phyloP scores from a whole-genome alignment of 2,888 invertebrate genomes.

The Lasioglossum oenotherae region DNA sequence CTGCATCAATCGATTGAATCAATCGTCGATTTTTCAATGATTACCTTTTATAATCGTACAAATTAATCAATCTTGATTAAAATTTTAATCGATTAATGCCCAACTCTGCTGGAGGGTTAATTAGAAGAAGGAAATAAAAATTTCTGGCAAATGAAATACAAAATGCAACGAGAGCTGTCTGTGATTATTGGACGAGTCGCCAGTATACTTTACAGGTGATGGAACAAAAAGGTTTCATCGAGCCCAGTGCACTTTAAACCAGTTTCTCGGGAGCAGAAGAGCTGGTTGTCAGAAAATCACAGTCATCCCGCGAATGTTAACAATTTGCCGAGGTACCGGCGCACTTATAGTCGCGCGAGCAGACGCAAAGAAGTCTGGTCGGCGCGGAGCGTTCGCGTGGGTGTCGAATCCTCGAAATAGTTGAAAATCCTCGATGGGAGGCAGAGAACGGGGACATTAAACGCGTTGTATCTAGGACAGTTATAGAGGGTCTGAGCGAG shows the following conservation, averaged over 20 bases:
- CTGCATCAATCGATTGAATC: too few species aligned
- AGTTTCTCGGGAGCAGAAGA: not conserved
- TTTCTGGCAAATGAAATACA: too few species aligned
- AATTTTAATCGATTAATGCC: too few species aligned
- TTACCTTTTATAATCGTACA: too few species aligned
- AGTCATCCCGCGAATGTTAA: not conserved
- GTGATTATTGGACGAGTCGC: too few species aligned
- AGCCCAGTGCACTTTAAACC: not conserved
- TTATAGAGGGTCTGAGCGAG: constrained; percentile 17
- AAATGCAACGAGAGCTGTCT: too few species aligned
- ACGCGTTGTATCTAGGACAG: not conserved
- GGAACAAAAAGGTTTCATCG: not conserved
- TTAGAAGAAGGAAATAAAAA: too few species aligned
- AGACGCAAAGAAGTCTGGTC: not conserved
- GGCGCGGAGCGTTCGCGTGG: not conserved
- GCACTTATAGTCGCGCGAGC: not conserved
- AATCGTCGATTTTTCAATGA: too few species aligned
- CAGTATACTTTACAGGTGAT: too few species aligned
- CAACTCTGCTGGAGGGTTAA: too few species aligned
- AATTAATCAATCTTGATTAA: too few species aligned
- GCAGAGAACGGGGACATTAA: not conserved
- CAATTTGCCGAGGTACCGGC: not conserved
- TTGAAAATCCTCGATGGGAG: not conserved
- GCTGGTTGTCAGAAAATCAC: not conserved
- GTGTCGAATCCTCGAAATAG: constrained; percentile 11